Percentiles rank a stretch among this genome's conserved stretches.
Evolutionary conservation across 2,113 vertebrate genomes (phyloP).

Genomic region (Ahaetulla prasina): DNA sequence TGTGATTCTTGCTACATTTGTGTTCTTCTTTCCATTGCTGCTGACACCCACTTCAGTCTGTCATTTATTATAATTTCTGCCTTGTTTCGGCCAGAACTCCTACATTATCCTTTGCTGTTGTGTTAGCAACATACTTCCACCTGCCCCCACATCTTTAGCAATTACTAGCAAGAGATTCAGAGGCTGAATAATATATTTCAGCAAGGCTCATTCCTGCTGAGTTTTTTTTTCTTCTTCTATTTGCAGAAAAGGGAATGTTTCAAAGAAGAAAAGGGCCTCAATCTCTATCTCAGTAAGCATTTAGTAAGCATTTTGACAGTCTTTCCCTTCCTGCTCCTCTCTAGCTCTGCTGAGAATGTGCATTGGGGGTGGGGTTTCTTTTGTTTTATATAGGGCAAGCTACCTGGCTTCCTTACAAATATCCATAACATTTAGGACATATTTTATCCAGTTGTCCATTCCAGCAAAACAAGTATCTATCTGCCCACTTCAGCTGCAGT

Average conservation of each 20-base stretch:
- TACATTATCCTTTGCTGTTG: conserved; percentile 55
- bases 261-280: not conserved
- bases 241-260: not conserved
- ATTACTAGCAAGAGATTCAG: conserved; percentile 31
- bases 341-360: not conserved
- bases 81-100: conserved; percentile 57
- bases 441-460: not conserved
- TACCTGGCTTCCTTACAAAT: not conserved
- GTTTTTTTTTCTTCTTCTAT: not conserved
- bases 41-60: conserved; percentile 64
- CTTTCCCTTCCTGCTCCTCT: not conserved
- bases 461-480: not conserved
- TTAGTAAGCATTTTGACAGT: not conserved
- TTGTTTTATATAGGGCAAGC: not conserved
- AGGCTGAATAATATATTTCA: conserved; percentile 9
- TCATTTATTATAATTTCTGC: conserved; percentile 58
- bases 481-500: not conserved
- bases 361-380: not conserved
- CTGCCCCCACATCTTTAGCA: not conserved
- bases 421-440: not conserved
- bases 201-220: not conserved
- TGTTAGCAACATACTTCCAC: conserved; percentile 50
- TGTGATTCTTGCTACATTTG: conserved; percentile 59
- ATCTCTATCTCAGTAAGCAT: not conserved
- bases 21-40: conserved; percentile 36